Base-by-base conservation (phyloP, 2,888 invertebrate genomes). In the Platerodrilus igneus region DNA sequence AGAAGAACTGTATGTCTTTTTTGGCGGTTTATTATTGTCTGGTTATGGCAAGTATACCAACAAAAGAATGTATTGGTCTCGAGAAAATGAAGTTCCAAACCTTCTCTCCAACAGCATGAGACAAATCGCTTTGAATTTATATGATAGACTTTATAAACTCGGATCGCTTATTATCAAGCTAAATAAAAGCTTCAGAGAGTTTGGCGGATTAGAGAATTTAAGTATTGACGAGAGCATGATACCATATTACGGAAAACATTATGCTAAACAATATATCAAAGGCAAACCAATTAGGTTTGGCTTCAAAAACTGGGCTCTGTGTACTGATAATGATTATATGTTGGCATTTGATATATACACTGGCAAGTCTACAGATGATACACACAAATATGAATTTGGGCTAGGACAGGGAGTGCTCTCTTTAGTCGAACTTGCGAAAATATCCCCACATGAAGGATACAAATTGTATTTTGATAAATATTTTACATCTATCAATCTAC, bases 241-340 rank as follows among this genome's bases (percentile, higher is more conserved):
- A 45, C 51, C 37, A 39, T 40, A 27, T 19, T 34, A 34, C 13
- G 26, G 34, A 7, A 34, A 34, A 11, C 34, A 34, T 10, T 17
- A 25, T 34, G 44, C 45, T 2, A 52, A 54, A 34, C 48, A 50
- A 26, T 52, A 33, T 40, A 54, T 55, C 14, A 46, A 29, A 27
- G 50, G 45, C 2, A 51, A 55, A 20, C 49, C 53, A 8, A 52
- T 55, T 7, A 26, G 51, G 17, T 53, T 51, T 34, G 53, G 55
- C 6, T 52, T 37, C 29, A 53, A 54, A 34, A 51, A 48, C 30
- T 57, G 51, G 52, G 45, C 48, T 4, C 9, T 51, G 16, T 52
- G 51, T 30, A 44, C 39, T 6, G 48, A 9, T 13, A 15, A n/a
- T 2, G 36, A 20, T 34, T 27, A 18, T 15, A 20, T 27, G 11